Evolutionary conservation across 1,140 invertebrate genomes (phyloP), one percentile per base, ranked within the genome.

Genomic region (Macrotrachela quadricornifera): DNA sequence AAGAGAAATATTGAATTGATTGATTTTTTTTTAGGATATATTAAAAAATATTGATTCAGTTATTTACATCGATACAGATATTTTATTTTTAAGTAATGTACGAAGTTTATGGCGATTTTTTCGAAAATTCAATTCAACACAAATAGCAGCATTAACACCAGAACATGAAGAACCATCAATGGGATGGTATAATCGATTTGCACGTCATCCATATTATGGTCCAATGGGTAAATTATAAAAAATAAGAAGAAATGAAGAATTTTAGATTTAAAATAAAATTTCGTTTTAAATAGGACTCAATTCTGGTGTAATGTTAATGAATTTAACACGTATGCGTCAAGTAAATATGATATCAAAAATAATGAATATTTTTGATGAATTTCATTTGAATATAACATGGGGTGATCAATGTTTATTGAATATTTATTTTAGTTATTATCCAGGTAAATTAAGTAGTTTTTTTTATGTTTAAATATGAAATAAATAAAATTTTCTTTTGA

Each of bases 401-500:
- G 88, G 87, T n/a, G 87, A 94, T 71, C 88, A 94, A 70, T 87
- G 92, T 72, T 85, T 94, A 54, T 85, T 94, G 57, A 94, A 94
- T 65, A 87, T 92, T 57, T 81, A 90, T 60, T 91, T 92, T 66
- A 81, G 86, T 69, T 83, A 80, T 69, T 79, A 88, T 75, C 79
- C 83, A 60, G 77, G 78, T 79, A 63, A 56, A 56, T 49, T 13
- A 42, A 30, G 21, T n/a, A n/a, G n/a, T n/a, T 10, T 37, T 46
- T 46, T 54, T 56, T 41, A 10, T 16, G 10, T 16, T 45, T 6
- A 44, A 10, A 39, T 43, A 49, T 38, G 36, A 41, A 38, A 30
- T 30, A 30, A 46, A 46, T 4, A 9, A 50, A 41, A 30, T 48
- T 59, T 46, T 51, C 21, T 49, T 55, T 72, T 73, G 43, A 63